A percentile compares a stretch with the other conserved stretches of the same genome.
Evolutionary conservation across 1,140 invertebrate genomes (phyloP).

Genomic region (Hydropsyche tenuis): DNA sequence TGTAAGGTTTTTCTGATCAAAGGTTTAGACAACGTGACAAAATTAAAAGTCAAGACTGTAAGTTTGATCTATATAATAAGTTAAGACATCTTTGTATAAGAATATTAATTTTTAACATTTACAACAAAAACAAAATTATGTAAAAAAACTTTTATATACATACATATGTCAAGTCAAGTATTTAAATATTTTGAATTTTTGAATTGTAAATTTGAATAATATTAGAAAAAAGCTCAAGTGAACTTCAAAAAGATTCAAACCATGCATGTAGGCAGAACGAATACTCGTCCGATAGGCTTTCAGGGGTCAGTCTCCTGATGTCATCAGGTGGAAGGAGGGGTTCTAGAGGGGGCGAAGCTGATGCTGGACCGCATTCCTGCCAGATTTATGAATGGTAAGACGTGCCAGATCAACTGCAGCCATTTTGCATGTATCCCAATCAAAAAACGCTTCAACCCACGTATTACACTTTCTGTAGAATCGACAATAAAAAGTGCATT

Average conservation of each 20-base stretch:
- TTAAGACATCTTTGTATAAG: neutral
- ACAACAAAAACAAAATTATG: neutral
- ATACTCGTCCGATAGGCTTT: too few species aligned
- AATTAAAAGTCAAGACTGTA: neutral
- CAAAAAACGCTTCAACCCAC: too few species aligned
- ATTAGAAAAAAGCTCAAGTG: too few species aligned
- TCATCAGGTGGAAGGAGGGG: conserved; percentile 10
- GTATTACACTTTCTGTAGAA: neutral
- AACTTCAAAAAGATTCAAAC: too few species aligned
- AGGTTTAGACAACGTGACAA: too few species aligned
- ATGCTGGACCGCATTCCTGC: conserved; percentile 22
- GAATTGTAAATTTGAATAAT: too few species aligned
- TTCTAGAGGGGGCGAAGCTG: conserved; percentile 1
- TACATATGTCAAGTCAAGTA: too few species aligned
- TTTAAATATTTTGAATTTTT: too few species aligned
- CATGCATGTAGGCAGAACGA: too few species aligned
- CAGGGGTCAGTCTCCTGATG: neutral
- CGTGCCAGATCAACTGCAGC: neutral
- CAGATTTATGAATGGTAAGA: conserved; percentile 38
- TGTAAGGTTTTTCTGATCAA: too few species aligned
- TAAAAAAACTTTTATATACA: neutral
- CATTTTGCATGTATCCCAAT: neutral
- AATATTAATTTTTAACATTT: neutral
- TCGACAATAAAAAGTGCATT: too few species aligned
- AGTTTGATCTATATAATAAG: neutral